Conservation (phyloP, 2,113 vertebrate genomes). For the Girardinichthys multiradiatus region DNA sequence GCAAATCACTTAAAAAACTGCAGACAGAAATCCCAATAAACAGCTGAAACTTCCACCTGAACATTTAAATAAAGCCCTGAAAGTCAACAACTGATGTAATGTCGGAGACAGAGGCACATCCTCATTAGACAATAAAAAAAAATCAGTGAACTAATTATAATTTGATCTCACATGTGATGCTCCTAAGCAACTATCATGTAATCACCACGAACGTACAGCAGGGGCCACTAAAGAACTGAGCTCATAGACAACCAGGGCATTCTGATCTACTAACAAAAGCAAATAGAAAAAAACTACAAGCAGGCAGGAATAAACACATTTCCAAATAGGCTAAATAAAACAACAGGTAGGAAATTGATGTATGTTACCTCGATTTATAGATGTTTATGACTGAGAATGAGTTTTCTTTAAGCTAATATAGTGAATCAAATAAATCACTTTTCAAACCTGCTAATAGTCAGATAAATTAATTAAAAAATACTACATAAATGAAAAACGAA, state of each 20-base stretch:
- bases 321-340: neutral
- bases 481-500: constrained; percentile 38
- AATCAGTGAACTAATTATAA: constrained; percentile 32
- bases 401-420: neutral
- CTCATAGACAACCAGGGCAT: neutral
- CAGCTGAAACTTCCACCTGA: constrained; percentile 41
- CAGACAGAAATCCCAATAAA: constrained; percentile 46
- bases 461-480: constrained; percentile 22
- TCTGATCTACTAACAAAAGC: neutral
- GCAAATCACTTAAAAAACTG: constrained; percentile 44
- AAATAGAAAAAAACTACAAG: constrained; percentile 2
- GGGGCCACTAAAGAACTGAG: constrained; percentile 41
- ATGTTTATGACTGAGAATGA: neutral
- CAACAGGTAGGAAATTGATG: neutral
- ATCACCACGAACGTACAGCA: constrained; percentile 49
- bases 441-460: constrained; percentile 47
- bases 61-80: constrained; percentile 53
- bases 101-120: constrained; percentile 36
- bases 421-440: constrained; percentile 5
- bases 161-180: constrained; percentile 43
- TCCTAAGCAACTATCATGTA: neutral
- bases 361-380: constrained; percentile 2
- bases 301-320: constrained; percentile 5
- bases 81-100: constrained; percentile 35
- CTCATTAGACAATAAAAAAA: constrained; percentile 28